phyloP scores from a whole-genome alignment of 2,797 vertebrate genomes.

The Sebastes glaucus region DNA sequence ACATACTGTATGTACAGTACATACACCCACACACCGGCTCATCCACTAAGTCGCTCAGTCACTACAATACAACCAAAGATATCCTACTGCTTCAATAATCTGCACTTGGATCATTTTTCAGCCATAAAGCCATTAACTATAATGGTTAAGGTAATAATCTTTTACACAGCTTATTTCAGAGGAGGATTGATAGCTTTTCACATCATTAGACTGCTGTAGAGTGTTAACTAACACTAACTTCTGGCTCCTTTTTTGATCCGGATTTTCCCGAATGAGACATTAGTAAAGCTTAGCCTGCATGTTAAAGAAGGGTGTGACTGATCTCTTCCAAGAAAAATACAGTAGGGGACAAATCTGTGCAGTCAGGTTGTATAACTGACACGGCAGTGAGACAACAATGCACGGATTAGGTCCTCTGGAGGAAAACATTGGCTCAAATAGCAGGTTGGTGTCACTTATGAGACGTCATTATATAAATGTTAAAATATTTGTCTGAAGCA shows the following conservation, averaged over 20 bases:
- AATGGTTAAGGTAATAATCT: constrained; percentile 61
- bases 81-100: constrained; percentile 23
- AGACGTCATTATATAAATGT: constrained; percentile 32
- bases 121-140: constrained; percentile 49
- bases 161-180: constrained; percentile 58
- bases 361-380: constrained; percentile 37
- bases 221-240: constrained; percentile 70
- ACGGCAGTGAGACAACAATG: constrained; percentile 43
- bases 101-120: constrained; percentile 43
- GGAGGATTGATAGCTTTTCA: constrained; percentile 62
- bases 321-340: constrained; percentile 46
- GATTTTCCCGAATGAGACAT: constrained; percentile 75
- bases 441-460: constrained; percentile 35
- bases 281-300: constrained; percentile 53
- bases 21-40: not conserved
- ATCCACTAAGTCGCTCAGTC: not conserved
- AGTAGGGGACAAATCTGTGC: constrained; percentile 33
- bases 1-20: not conserved
- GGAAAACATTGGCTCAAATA: constrained; percentile 47
- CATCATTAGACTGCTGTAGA: constrained; percentile 53
- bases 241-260: constrained; percentile 65
- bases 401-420: constrained; percentile 41
- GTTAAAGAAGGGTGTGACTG: constrained; percentile 61
- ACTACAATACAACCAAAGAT: constrained; percentile 4
- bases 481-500: constrained; percentile 19